A percentile compares a stretch with the other conserved stretches of the same genome.
Evolutionary conservation across 1,140 invertebrate species (phyloP).

Genomic region (Euura lappo): DNA sequence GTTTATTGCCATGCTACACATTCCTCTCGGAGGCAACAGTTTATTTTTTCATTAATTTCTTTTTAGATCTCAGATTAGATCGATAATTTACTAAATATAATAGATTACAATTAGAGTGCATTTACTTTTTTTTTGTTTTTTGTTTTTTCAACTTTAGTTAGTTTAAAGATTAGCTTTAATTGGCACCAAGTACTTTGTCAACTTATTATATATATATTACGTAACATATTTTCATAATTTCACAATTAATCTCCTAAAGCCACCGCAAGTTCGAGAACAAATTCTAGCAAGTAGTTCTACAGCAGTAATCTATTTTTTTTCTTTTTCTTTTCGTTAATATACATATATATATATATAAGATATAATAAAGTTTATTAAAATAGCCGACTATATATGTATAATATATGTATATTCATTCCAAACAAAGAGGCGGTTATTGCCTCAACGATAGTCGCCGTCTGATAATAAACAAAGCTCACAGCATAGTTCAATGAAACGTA

Average conservation of each 20-base stretch:
- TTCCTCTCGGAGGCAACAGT: constrained; percentile 45
- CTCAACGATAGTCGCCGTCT: not conserved
- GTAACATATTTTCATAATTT: constrained; percentile 9
- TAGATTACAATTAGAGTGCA: constrained; percentile 1
- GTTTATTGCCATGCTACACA: constrained; percentile 50
- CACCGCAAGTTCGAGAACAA: not conserved
- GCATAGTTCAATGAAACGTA: not conserved
- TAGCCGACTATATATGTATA: constrained; percentile 10
- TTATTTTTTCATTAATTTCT: constrained; percentile 24
- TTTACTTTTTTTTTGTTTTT: not conserved
- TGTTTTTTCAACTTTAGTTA: constrained; percentile 36
- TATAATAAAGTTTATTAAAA: not conserved
- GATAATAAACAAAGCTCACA: not conserved
- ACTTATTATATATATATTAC: constrained; percentile 13
- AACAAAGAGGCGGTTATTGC: not conserved
- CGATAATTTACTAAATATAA: constrained; percentile 21
- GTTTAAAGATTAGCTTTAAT: constrained; percentile 29
- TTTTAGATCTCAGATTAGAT: constrained; percentile 31
- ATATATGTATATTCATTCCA: constrained; percentile 10
- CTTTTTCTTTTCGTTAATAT: too few relatives aligned
- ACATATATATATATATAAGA: not conserved
- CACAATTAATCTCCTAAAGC: not conserved
- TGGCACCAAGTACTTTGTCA: constrained; percentile 27
- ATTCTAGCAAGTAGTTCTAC: not conserved
- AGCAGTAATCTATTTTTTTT: too few relatives aligned